Evolutionary conservation across 2,888 invertebrate species (phyloP).

Genomic region (Itoplectis maculator): DNA sequence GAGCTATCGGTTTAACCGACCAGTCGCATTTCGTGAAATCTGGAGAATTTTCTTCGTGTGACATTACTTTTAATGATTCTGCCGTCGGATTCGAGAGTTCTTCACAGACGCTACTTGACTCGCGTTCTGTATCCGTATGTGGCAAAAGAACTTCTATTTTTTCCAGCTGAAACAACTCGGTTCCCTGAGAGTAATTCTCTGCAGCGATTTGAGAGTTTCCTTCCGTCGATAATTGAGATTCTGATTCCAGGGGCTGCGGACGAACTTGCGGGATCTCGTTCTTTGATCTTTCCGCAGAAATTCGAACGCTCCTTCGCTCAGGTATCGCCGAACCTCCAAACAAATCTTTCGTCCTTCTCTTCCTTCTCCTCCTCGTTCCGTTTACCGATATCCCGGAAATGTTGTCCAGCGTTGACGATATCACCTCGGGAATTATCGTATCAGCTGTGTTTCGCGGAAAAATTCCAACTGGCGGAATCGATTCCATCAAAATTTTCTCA

Average conservation of each 20-base stretch:
- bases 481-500: neutral
- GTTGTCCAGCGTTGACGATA: neutral
- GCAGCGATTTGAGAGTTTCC: neutral
- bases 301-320: constrained; percentile 45
- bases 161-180: neutral
- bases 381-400: too few species aligned
- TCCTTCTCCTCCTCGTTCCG: too few species aligned
- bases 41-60: neutral
- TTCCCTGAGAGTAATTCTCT: neutral
- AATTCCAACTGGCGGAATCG: neutral
- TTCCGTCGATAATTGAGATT: neutral
- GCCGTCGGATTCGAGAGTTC: neutral
- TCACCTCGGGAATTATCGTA: neutral
- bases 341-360: neutral
- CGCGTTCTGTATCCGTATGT: neutral
- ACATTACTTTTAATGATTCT: neutral
- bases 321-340: constrained; percentile 18
- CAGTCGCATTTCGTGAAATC: neutral
- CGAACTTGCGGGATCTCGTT: neutral
- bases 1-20: too few species aligned
- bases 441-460: neutral
- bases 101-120: neutral
- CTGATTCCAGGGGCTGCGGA: neutral
- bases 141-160: neutral
- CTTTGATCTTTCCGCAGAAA: constrained; percentile 44